Base-by-base conservation (phyloP, 2,888 invertebrate species). In the Trisateles emortualis region DNA sequence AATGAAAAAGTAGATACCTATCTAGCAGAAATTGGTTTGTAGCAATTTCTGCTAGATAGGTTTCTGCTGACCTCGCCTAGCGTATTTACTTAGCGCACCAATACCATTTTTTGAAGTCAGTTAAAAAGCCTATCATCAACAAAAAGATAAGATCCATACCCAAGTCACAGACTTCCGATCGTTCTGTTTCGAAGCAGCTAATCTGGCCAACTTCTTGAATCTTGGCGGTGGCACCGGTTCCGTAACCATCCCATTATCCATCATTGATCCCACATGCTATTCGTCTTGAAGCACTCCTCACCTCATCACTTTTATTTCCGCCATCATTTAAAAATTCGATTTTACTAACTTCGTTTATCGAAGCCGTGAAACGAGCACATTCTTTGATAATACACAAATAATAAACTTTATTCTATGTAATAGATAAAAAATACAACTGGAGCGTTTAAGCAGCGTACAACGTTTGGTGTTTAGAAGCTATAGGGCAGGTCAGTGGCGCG, bases 141-240 rank as follows among this genome's bases (percentile, higher is more conserved):
- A 8, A 26, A 3, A 26, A 33, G n/a, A 24, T 39, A 6, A 13
- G 22, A 40, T 26, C 29, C 60, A 56, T 89, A 92, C 92, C 91
- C 92, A 92, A 63, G 88, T 81, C 40, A 92, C 92, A 52, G 85
- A 84, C 73, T 90, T 87, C 57, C 84, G 82, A 42, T 86, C 84
- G 42, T 79, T 80, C 36, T 84, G 84, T 68, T 81, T 85, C 42
- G 78, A 74, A 46, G 86, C 85, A 2, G 87, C 87, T 56, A 87
- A 71, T 13, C 88, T 85, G 3, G 93, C 93, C 54, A 91, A 74
- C 70, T 88, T 91, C 81, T 93, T 93, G 62, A 84, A 73, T 57
- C 93, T 79, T 45, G 93, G 93, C 47, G 93, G 93, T 42, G 93
- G 90, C 53, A 93, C 86, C 9, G 93, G 92, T 59, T 61, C 67